phyloP scores from a whole-genome alignment of 2,113 vertebrate species.

The Zingel zingel region DNA sequence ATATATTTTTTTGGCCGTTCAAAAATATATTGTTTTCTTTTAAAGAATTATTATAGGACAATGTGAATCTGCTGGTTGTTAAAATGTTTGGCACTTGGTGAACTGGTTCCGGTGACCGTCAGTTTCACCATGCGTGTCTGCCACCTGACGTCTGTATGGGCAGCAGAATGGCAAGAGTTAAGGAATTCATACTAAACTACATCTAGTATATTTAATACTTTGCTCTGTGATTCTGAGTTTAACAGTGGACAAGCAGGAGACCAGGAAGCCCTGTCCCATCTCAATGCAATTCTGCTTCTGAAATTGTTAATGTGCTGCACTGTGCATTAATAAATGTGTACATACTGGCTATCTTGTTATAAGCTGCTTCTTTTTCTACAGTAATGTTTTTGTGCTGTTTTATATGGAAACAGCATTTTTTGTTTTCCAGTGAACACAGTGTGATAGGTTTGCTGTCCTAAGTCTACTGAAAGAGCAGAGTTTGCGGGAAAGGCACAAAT shows the following conservation, averaged over 20 bases:
- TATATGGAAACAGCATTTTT: background rate
- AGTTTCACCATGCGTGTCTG: slow-evolving; percentile 10
- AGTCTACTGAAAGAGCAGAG: background rate
- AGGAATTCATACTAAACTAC: background rate
- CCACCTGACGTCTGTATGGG: background rate
- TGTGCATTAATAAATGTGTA: slow-evolving; percentile 76
- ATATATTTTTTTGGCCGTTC: slow-evolving; percentile 14
- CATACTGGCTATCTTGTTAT: slow-evolving; percentile 31
- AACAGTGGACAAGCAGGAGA: background rate
- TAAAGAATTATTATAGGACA: background rate
- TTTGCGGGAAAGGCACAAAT: no score
- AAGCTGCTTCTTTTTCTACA: slow-evolving; percentile 16
- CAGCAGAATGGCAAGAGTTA: background rate
- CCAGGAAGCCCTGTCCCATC: background rate
- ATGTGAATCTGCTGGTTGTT: background rate
- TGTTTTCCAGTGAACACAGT: background rate
- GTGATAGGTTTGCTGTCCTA: background rate
- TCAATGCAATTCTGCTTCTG: slow-evolving; percentile 13
- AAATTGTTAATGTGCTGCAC: slow-evolving; percentile 48
- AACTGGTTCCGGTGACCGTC: background rate
- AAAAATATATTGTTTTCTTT: slow-evolving; percentile 13
- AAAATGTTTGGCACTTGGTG: slow-evolving; percentile 13
- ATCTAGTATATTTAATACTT: background rate
- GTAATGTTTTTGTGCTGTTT: background rate
- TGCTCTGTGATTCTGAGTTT: background rate